phyloP scores from a whole-genome alignment of 2,888 invertebrate genomes.

The Leptarthrus brevirostris region DNA sequence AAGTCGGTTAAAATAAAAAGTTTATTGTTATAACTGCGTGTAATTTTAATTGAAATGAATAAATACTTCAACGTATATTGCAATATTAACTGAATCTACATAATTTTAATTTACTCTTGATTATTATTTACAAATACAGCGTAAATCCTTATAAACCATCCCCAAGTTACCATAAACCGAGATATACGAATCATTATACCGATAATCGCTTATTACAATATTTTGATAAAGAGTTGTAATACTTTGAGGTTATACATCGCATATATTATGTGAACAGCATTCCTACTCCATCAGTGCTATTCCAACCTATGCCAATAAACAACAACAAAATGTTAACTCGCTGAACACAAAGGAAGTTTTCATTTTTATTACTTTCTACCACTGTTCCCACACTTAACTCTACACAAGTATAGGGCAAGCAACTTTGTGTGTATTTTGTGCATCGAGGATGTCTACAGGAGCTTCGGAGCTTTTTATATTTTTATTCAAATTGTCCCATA shows the following conservation, averaged over 20 bases:
- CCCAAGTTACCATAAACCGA: too few species aligned
- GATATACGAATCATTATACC: background rate
- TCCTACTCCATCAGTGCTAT: background rate
- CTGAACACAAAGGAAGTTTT: slow-evolving; percentile 43
- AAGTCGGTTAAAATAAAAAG: too few species aligned
- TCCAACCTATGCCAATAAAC: slow-evolving; percentile 33
- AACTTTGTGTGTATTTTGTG: slow-evolving; percentile 32
- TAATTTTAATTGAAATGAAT: too few species aligned
- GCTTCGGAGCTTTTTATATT: slow-evolving; percentile 32
- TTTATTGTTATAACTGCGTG: too few species aligned
- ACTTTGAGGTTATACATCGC: background rate
- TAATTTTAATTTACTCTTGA: too few species aligned
- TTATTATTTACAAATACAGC: too few species aligned
- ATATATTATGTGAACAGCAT: background rate
- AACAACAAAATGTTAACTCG: slow-evolving; percentile 44
- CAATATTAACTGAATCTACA: too few species aligned
- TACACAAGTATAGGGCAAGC: background rate
- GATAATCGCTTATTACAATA: background rate
- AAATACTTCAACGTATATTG: too few species aligned
- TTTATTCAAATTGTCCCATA: slow-evolving; percentile 48
- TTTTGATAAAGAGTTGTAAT: background rate
- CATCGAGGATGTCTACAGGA: background rate
- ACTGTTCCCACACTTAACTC: slow-evolving; percentile 7
- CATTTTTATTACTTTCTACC: slow-evolving; percentile 44
- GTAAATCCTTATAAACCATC: too few species aligned